A percentile compares a stretch with the other conserved stretches of the same genome.
These are phyloP conservation scores for Hemistola chrysoprasaria DNA, from an alignment of 2,888 invertebrate genomes.

Conservation along the genomic window DNA sequence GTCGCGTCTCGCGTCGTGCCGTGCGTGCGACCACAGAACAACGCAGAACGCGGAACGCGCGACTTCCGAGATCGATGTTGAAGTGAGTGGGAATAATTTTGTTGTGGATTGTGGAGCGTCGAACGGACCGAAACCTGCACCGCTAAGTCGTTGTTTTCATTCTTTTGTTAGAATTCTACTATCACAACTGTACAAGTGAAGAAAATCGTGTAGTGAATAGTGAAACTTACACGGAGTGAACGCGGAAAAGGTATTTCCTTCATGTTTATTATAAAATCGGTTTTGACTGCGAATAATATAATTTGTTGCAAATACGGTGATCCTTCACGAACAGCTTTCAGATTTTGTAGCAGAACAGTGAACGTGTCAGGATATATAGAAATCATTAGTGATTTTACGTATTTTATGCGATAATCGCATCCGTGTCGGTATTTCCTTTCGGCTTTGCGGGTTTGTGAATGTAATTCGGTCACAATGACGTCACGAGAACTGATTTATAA, in stretches of 20 bases:
- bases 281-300: slow-evolving; percentile 53
- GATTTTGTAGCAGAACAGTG: slow-evolving; percentile 26
- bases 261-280: too few species aligned
- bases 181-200: slow-evolving; percentile 21
- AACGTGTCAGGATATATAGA: slow-evolving; percentile 9
- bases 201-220: slow-evolving; percentile 25
- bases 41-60: slow-evolving; percentile 24
- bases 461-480: slow-evolving; percentile 73
- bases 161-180: slow-evolving; percentile 28
- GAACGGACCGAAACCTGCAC: slow-evolving; percentile 54
- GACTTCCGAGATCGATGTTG: slow-evolving; percentile 58
- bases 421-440: slow-evolving; percentile 32
- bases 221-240: slow-evolving; percentile 20
- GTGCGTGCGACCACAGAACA: slow-evolving; percentile 5
- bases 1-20: too few species aligned
- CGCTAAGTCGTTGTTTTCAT: slow-evolving; percentile 58
- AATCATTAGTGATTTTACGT: slow-evolving; percentile 9
- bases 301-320: slow-evolving; percentile 56
- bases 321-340: slow-evolving; percentile 38
- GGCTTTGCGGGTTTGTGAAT: slow-evolving; percentile 46
- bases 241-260: slow-evolving; percentile 56
- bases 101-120: slow-evolving; percentile 62
- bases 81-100: slow-evolving; percentile 49
- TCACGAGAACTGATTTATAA: slow-evolving; percentile 74
- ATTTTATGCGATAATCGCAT: slow-evolving; percentile 11